Conservation (phyloP, 2,113 vertebrate species). For the Amblyopsis rosae region DNA sequence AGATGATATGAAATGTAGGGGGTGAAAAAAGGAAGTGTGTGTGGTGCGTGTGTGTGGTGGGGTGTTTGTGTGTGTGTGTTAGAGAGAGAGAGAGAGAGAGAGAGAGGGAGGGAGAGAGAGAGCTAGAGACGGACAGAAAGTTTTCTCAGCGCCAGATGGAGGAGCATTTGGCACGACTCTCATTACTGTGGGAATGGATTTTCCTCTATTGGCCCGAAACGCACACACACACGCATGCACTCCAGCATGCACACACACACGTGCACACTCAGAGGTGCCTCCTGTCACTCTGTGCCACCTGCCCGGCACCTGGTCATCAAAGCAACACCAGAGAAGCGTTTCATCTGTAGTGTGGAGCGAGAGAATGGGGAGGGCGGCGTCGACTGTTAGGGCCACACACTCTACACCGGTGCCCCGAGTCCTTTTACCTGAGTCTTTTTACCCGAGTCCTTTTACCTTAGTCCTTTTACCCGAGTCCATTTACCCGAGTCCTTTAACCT, state of each 20-base stretch:
- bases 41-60: not conserved
- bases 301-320: slow-evolving; percentile 69
- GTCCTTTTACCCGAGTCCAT: not conserved
- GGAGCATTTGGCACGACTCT: slow-evolving; percentile 71
- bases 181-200: slow-evolving; percentile 68
- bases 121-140: slow-evolving; percentile 47
- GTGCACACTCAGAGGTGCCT: slow-evolving; percentile 50
- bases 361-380: slow-evolving; percentile 19
- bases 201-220: slow-evolving; percentile 44
- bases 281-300: slow-evolving; percentile 67
- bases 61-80: not conserved
- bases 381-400: slow-evolving; percentile 22
- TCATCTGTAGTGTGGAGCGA: slow-evolving; percentile 37
- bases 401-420: slow-evolving; percentile 9
- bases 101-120: slow-evolving; percentile 29
- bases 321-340: slow-evolving; percentile 51
- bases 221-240: slow-evolving; percentile 19
- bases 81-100: slow-evolving; percentile 46
- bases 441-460: slow-evolving; percentile 26
- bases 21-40: slow-evolving; percentile 10
- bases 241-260: slow-evolving; percentile 3
- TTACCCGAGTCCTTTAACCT: slow-evolving; percentile 22
- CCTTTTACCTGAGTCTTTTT: no score
- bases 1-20: slow-evolving; percentile 59
- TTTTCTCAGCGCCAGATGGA: slow-evolving; percentile 73